Conservation (phyloP, 2,888 invertebrate species). For the Volucella inanis region DNA sequence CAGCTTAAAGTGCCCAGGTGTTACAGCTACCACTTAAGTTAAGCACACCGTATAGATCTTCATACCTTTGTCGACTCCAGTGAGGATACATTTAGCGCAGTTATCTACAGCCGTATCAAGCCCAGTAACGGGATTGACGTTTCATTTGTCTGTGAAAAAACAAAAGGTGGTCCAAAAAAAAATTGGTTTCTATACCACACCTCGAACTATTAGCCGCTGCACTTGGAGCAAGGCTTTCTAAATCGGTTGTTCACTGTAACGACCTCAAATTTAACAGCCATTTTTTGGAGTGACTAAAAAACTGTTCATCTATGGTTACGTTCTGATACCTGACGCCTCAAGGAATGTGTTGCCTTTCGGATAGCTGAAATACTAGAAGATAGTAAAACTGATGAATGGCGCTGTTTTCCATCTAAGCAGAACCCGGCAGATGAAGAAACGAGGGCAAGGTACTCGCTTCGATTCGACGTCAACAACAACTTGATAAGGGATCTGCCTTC, state of each 20-base stretch:
- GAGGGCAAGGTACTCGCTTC: too few relatives aligned
- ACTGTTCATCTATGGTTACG: conserved; percentile 10
- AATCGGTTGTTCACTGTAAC: background rate
- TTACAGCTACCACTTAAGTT: background rate
- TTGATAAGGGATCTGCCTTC: too few relatives aligned
- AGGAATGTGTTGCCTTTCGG: background rate
- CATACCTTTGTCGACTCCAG: conserved; percentile 35
- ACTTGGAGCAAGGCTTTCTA: conserved; percentile 7
- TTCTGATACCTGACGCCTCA: conserved; percentile 13
- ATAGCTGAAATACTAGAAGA: too few relatives aligned
- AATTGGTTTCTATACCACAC: conserved; percentile 12
- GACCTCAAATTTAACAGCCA: background rate
- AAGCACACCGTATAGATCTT: background rate
- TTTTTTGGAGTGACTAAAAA: conserved; percentile 24
- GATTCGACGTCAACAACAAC: too few relatives aligned
- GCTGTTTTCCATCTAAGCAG: too few relatives aligned
- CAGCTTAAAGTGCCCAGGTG: too few relatives aligned
- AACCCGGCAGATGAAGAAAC: too few relatives aligned
- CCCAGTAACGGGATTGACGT: background rate
- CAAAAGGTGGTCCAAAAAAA: conserved; percentile 12
- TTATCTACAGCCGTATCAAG: conserved; percentile 34
- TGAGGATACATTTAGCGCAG: conserved; percentile 38
- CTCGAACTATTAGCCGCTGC: conserved; percentile 35
- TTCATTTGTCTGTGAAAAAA: conserved; percentile 23
- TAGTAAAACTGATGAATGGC: too few relatives aligned